phyloP scores from a whole-genome alignment of 2,113 vertebrate genomes.

The Scolopax mira region DNA sequence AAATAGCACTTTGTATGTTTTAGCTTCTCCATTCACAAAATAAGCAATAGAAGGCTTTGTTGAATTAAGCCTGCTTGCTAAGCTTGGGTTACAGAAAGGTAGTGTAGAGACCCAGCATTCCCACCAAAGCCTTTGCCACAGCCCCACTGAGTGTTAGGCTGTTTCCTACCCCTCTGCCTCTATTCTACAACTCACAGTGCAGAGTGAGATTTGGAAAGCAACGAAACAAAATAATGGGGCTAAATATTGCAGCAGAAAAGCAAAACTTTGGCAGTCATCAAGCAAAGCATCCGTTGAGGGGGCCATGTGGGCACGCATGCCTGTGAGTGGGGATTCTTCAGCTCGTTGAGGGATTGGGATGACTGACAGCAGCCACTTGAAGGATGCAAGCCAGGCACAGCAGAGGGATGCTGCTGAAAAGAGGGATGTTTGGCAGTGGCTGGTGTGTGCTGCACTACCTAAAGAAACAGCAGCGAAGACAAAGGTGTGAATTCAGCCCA shows the following conservation, averaged over 20 bases:
- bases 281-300: background rate
- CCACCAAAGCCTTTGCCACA: background rate
- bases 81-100: background rate
- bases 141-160: background rate
- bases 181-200: background rate
- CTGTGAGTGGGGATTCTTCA: background rate
- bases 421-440: background rate
- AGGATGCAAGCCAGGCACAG: background rate
- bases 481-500: background rate
- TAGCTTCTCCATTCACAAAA: background rate
- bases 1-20: background rate
- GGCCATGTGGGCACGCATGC: fast-evolving
- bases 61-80: background rate
- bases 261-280: background rate
- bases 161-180: background rate
- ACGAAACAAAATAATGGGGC: too few species aligned
- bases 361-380: background rate
- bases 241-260: background rate
- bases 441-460: background rate
- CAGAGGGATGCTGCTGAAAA: background rate
- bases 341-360: background rate
- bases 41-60: background rate
- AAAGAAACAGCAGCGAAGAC: background rate
- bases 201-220: background rate
- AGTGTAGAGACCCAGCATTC: background rate